Base-by-base conservation (phyloP, 2,797 vertebrate species). In the Tenualosa thibaudeaui region DNA sequence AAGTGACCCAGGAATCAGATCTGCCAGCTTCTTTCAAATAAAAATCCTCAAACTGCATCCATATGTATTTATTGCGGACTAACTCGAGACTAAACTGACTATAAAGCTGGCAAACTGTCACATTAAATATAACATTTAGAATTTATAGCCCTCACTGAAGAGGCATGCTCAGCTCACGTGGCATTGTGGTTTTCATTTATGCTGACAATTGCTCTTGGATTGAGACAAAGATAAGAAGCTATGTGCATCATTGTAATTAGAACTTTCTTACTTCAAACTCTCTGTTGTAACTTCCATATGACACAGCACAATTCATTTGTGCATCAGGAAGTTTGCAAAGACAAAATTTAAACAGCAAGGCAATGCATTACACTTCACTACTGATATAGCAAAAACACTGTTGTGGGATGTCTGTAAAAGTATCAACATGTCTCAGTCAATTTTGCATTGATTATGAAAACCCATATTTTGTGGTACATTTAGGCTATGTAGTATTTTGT, bases 231-330 rank as follows among this genome's bases (percentile, higher is more conserved):
- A 78, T 78, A 78, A 78, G 40, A 4, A 46, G 71, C 37, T 40
- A 78, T 78, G 17, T 78, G 71, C 17, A 22, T 46, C 15, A 6
- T 37, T 0, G 40, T 37, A 17, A 78, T 78, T 78, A 78, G 37
- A 78, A 78, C 37, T 78, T 78, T 78, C 37, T 78, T 19, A 78
- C 71, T 75, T 75, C 31, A 75, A 75, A 75, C 12, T 40, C 68
- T 71, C 26, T 43, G 68, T 37, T 78, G 71, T 7, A 78, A 78
- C 71, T 37, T 78, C 43, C 37, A 43, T 40, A 37, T 78, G 71
- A 78, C 71, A 46, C 15, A 22, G 71, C 71, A 3, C 17, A 43
- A 22, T 46, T 78, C 37, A 31, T 31, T 68, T 37, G 37, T 22
- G 40, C 6, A 19, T 78, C 15, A 19, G 71, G 71, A 78, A 78